These are phyloP conservation scores for Venustaconcha ellipsiformis DNA, from an alignment of 1,140 invertebrate genomes.

Conservation along the genomic window DNA sequence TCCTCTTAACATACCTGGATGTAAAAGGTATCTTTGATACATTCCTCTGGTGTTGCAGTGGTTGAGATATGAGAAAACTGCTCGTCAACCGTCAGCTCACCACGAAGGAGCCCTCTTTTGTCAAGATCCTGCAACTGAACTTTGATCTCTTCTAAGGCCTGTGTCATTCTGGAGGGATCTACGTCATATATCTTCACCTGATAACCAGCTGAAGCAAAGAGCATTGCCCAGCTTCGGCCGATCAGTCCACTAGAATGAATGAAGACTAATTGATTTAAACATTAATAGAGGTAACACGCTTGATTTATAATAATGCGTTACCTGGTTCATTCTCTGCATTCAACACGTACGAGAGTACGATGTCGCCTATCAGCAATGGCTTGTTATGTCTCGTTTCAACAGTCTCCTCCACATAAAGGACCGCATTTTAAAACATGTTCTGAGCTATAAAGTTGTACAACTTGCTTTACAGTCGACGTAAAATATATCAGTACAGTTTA, in stretches of 20 bases:
- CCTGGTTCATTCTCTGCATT: too few species aligned
- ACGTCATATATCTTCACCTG: conserved; percentile 88
- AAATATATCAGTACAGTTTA: too few species aligned
- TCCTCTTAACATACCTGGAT: conserved; percentile 73
- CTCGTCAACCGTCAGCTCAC: conserved; percentile 78
- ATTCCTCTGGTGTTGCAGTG: conserved; percentile 57
- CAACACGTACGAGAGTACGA: too few species aligned
- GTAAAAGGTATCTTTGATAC: conserved; percentile 77
- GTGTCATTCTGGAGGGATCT: conserved; percentile 77
- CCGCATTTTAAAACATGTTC: too few species aligned
- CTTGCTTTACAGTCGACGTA: too few species aligned
- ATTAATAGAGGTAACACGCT: too few species aligned
- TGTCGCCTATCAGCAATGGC: too few species aligned
- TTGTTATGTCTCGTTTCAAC: too few species aligned
- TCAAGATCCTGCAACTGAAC: conserved; percentile 81
- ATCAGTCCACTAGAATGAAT: conserved; percentile 84
- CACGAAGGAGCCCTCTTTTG: conserved; percentile 75
- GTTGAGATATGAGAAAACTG: conserved; percentile 81
- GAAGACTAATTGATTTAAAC: too few species aligned
- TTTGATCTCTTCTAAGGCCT: conserved; percentile 80
- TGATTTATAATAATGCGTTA: too few species aligned
- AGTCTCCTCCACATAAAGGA: too few species aligned
- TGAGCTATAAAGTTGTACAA: too few species aligned
- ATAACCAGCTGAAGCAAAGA: conserved; percentile 93
- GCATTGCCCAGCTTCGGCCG: conserved; percentile 94